Base-by-base conservation (phyloP, 2,797 vertebrate genomes). In the Sciaenops ocellatus region DNA sequence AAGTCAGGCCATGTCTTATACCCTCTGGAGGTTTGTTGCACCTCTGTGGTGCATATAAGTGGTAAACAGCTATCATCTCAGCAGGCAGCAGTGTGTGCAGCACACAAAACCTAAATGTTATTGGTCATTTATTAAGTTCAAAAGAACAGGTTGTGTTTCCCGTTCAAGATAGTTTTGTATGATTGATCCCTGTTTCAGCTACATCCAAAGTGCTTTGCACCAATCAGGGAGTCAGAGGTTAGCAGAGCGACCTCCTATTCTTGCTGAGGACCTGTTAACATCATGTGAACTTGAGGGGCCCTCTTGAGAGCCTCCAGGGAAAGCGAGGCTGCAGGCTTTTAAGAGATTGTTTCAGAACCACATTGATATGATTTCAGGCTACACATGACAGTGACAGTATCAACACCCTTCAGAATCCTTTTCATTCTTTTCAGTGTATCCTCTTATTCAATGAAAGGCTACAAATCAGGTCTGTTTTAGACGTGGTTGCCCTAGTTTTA, bases 221-320 rank as follows among this genome's bases (percentile, higher is more conserved):
- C 48, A 42, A 7, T 67, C 55, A 30, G 47, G 41, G 28, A 62
- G 78, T 51, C 12, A 17, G 47, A 57, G 18, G 30, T 52, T n/a
- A 62, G 18, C 5, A 0, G 13, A n/a, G n/a, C 26, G 26, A 41
- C 18, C 24, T 26, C 42, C 22, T 7, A 18, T 44, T n/a, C n/a
- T 28, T 6, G 13, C 38, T 11, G 38, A 52, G 47, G 62, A 51
- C 50, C 9, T 13, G 44, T 6, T 13, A 48, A 67, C 34, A 20
- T n/a, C 57, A 51, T 17, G 26, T 42, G 48, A 69, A 63, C 71
- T 16, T 26, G 24, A 69, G n/a, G 44, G 18, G 15, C n/a, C 18
- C 52, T 78, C 52, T 64, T 56, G 15, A 28, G 50, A 67, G 28
- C 8, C 61, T 47, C 18, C 30, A 70, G 4, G 44, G 22, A 59